Evolutionary conservation across 2,888 invertebrate species (phyloP), one percentile per base, ranked within the genome.

Genomic region (Tridacna gigas): DNA sequence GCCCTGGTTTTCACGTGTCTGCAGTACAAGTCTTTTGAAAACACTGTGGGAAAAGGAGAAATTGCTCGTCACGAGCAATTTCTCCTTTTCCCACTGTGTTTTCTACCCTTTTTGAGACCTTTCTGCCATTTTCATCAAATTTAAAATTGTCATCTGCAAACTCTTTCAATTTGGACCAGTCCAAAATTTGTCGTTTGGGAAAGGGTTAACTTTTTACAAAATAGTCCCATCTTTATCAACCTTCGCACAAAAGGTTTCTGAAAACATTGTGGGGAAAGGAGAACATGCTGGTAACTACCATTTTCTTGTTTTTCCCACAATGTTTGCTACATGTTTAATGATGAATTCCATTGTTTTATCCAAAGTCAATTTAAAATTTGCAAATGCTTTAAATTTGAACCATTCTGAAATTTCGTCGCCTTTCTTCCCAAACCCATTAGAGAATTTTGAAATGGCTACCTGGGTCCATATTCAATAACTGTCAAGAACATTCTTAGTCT

Each of bases 251-350:
- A 28, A 12, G 15, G 12, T 26, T 28, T 66, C 12, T 9, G n/a
- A 25, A 4, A 25, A 63, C 63, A 63, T 63, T 63, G 22, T 66
- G 66, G 26, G 15, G 28, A 66, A 66, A 28, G 66, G 37, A 66
- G 66, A 66, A 66, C 9, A 28, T 66, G 66, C 37, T 28, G 13
- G 9, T 63, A 2, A 11, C 63, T 7, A 63, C 9, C 22, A 63
- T 63, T 63, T 63, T 22, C n/a, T n/a, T 22, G 3, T 22, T 13
- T 63, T 63, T 63, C 25, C 22, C 63, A 63, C 63, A 22, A 63
- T 63, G 22, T 63, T 63, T n/a, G n/a, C n/a, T n/a, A n/a, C n/a
- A n/a, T n/a, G n/a, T n/a, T n/a, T n/a, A n/a, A n/a, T n/a, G n/a
- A n/a, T n/a, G n/a, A n/a, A n/a, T n/a, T n/a, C n/a, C n/a, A n/a